phyloP scores from a whole-genome alignment of 2,888 invertebrate species.

The Frankliniella fusca region DNA sequence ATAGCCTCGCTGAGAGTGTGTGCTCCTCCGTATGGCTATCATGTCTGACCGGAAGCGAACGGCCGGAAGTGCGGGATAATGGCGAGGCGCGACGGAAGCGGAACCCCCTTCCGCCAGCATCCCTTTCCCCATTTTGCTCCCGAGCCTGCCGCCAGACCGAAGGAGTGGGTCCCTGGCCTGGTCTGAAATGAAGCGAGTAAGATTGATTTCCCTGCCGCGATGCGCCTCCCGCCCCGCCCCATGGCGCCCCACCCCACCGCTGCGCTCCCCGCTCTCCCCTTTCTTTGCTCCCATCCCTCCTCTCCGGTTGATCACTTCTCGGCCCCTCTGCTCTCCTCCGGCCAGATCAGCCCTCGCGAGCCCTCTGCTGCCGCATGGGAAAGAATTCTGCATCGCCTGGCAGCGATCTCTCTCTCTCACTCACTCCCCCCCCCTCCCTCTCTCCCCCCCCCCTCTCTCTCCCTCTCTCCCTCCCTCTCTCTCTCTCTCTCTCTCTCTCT shows the following conservation, averaged over 20 bases:
- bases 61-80: slow-evolving; percentile 3
- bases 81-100: neutral
- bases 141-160: neutral
- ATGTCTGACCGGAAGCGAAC: slow-evolving; percentile 9
- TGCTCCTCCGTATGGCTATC: neutral
- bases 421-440: too few relatives aligned
- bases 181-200: neutral
- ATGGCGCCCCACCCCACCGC: neutral
- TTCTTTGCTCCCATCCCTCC: neutral
- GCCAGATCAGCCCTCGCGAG: too few relatives aligned
- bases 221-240: neutral
- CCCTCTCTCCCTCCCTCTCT: too few relatives aligned
- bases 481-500: too few relatives aligned
- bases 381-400: too few relatives aligned
- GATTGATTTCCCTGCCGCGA: neutral
- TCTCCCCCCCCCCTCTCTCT: too few relatives aligned
- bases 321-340: too few relatives aligned
- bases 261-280: neutral
- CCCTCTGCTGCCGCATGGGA: too few relatives aligned
- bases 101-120: neutral
- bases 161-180: neutral
- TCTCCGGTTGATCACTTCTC: too few relatives aligned
- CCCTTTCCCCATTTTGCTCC: neutral
- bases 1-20: too few relatives aligned
- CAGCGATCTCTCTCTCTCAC: too few relatives aligned